A percentile compares a stretch with the other conserved stretches of the same genome.
Conservation (phyloP, 2,113 vertebrate species). For the Phalacrocorax carbo region DNA sequence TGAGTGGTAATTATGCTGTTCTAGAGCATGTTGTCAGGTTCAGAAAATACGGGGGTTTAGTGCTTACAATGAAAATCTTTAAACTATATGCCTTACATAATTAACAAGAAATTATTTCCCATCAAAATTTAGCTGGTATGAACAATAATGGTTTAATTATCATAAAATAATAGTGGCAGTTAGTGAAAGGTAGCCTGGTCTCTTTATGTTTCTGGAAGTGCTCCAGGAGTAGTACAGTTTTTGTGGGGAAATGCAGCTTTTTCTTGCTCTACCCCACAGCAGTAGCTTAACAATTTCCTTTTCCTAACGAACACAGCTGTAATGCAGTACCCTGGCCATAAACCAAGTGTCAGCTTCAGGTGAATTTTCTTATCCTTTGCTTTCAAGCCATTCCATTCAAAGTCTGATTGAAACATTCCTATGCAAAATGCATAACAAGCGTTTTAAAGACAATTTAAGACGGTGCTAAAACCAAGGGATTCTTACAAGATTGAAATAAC, state of each 20-base stretch:
- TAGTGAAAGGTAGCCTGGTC: neutral
- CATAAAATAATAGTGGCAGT: neutral
- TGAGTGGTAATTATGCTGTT: neutral
- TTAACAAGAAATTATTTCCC: constrained; percentile 2
- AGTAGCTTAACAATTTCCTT: neutral
- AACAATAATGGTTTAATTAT: neutral
- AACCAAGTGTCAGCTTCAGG: neutral
- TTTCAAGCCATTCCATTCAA: neutral
- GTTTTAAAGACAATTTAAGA: neutral
- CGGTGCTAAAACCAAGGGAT: neutral
- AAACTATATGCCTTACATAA: neutral
- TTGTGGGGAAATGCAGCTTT: neutral
- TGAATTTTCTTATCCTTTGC: neutral
- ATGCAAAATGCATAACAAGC: neutral
- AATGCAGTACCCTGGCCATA: neutral
- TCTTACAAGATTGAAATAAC: neutral
- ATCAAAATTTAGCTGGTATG: neutral
- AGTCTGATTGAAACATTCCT: neutral
- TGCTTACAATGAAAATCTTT: neutral
- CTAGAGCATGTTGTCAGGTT: neutral
- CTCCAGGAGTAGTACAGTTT: neutral
- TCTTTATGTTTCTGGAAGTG: neutral
- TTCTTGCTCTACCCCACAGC: neutral
- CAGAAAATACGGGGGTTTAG: neutral
- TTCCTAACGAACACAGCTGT: neutral